Evolutionary conservation across 2,113 vertebrate species (phyloP).

Genomic region (Anarhynchus alexandrinus): DNA sequence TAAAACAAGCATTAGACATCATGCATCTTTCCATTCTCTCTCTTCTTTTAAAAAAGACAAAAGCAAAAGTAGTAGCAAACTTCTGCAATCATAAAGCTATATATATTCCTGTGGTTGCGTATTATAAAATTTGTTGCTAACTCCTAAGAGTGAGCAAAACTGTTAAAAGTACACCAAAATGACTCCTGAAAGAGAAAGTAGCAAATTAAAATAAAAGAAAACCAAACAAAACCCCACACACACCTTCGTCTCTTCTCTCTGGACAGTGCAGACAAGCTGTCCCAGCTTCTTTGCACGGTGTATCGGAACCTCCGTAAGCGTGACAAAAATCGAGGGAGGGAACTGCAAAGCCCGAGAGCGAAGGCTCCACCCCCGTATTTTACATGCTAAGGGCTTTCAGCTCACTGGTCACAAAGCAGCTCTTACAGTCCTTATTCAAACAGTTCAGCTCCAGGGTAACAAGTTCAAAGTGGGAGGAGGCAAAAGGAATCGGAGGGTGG

Average conservation of each 20-base stretch:
- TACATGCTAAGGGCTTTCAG: neutral
- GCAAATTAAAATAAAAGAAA: neutral
- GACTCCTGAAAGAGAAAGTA: neutral
- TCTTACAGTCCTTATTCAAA: constrained; percentile 42
- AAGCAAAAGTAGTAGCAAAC: neutral
- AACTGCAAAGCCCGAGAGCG: neutral
- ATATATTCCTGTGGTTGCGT: neutral
- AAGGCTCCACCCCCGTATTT: constrained; percentile 24
- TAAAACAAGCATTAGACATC: neutral
- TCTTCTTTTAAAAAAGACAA: neutral
- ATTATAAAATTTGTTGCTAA: neutral
- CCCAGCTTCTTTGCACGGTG: neutral
- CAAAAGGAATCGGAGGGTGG: constrained; percentile 1
- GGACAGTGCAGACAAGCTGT: neutral
- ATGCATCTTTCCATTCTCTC: neutral
- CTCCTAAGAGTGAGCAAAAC: neutral
- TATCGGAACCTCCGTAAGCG: neutral
- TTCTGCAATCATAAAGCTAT: neutral
- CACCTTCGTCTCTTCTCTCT: neutral
- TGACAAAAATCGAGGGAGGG: neutral
- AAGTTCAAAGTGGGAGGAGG: constrained; percentile 70
- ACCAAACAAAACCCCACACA: neutral
- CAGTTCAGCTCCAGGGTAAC: constrained; percentile 72
- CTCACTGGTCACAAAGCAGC: constrained; percentile 21
- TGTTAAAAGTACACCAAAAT: neutral